Evolutionary conservation across 1,140 invertebrate genomes (phyloP).

Genomic region (Scaptomyza graminum): DNA sequence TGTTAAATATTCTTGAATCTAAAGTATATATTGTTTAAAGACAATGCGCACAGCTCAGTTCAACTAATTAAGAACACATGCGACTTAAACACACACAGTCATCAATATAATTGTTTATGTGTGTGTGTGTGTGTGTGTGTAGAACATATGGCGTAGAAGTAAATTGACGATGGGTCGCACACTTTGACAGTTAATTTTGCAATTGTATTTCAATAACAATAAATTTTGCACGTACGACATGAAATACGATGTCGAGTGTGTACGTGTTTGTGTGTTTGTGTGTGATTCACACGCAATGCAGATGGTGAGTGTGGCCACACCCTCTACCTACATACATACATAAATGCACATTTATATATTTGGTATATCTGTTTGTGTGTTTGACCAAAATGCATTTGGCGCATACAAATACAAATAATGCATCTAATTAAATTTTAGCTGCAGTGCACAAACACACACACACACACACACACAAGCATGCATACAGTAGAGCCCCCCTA

Average conservation of each 20-base stretch:
- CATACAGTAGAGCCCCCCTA: slow-evolving; percentile 16
- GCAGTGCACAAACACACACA: slow-evolving; percentile 44
- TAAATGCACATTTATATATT: neutral
- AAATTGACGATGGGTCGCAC: slow-evolving; percentile 72
- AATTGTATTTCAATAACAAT: slow-evolving; percentile 84
- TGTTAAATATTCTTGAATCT: slow-evolving; percentile 24
- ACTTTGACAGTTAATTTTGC: slow-evolving; percentile 84
- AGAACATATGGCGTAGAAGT: slow-evolving; percentile 66
- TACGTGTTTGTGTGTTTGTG: slow-evolving; percentile 13
- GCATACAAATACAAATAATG: slow-evolving; percentile 64
- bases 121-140: neutral
- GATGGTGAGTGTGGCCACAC: slow-evolving; percentile 31
- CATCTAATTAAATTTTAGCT: slow-evolving; percentile 81
- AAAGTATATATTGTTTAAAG: slow-evolving; percentile 30
- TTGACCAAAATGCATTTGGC: slow-evolving; percentile 54
- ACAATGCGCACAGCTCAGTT: slow-evolving; percentile 25
- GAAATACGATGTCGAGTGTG: slow-evolving; percentile 50
- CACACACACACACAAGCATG: slow-evolving; percentile 6
- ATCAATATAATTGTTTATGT: too few relatives aligned
- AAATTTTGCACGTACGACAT: slow-evolving; percentile 73
- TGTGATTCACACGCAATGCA: slow-evolving; percentile 21
- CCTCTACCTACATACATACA: slow-evolving; percentile 5
- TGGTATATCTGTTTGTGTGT: too few relatives aligned
- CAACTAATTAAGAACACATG: slow-evolving; percentile 48
- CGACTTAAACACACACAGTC: neutral